phyloP scores from a whole-genome alignment of 2,888 invertebrate genomes.

The Chalcosyrphus nemorum region DNA sequence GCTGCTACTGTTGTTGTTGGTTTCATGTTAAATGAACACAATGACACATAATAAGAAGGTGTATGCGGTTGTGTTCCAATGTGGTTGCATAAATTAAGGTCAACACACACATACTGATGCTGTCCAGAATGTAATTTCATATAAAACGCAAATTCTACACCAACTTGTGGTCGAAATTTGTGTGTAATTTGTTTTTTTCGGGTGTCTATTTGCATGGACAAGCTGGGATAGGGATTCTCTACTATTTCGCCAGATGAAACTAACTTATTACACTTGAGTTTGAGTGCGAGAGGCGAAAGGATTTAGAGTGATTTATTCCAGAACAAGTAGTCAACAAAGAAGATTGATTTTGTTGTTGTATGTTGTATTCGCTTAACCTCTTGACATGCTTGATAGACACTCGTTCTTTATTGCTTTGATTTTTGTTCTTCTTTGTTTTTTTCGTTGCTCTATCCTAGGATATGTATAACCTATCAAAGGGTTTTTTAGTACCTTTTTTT shows the following conservation, averaged over 20 bases:
- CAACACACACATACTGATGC: conserved; percentile 12
- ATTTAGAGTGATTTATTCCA: conserved; percentile 32
- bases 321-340: neutral
- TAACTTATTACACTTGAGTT: neutral
- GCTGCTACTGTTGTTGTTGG: too few species aligned
- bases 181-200: conserved; percentile 67
- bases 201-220: conserved; percentile 55
- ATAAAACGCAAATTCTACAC: conserved; percentile 66
- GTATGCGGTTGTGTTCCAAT: conserved; percentile 53
- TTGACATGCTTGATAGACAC: neutral
- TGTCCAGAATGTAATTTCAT: conserved; percentile 56
- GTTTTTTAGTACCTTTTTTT: neutral
- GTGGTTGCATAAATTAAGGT: conserved; percentile 70
- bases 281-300: too few species aligned
- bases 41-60: conserved; percentile 57
- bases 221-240: conserved; percentile 31
- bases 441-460: neutral
- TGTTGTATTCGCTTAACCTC: neutral
- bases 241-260: neutral
- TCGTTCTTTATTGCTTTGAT: conserved; percentile 7
- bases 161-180: conserved; percentile 61
- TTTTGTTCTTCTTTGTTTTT: conserved; percentile 1
- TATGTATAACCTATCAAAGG: conserved; percentile 20
- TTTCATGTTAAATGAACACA: conserved; percentile 62
- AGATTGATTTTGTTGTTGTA: conserved; percentile 26